Base-by-base conservation (phyloP, 2,797 vertebrate genomes). In the Tokudaia muenninki region DNA sequence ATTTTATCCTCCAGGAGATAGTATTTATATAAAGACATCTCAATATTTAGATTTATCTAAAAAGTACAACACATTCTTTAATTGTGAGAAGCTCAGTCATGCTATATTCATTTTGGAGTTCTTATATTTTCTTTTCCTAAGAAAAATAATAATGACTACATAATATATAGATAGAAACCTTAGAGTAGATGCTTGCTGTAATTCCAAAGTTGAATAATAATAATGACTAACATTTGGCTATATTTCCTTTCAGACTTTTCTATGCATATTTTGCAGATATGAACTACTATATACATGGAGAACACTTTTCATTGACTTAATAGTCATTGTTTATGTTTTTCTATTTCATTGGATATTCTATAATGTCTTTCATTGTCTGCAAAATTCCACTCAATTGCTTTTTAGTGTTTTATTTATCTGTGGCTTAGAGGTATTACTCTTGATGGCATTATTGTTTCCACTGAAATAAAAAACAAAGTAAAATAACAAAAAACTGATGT, bases 71-170 rank as follows among this genome's bases (percentile, higher is more conserved):
- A 34, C 16, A 12, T 7, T 78, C 55, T 96, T 94, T 91, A 81
- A 87, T 67, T 86, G 50, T 57, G 57, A 87, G 16, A 82, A 92
- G 52, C 26, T 83, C 6, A 65, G 41, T 79, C 61, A 87, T 21
- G 17, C 47, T 50, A 19, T 57, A 90, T 52, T 41, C 5, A 78
- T 77, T 94, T 86, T 41, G 84, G 31, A 75, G 78, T 77, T 91
- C 91, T 96, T 74, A 34, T 74, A 59, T 78, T 63, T 87, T 41
- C 57, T 74, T 31, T 52, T 37, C 57, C 8, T 8, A 82, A 65
- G 79, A 37, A 90, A 96, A 96, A 87, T 55, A 87, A 31, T 91
- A 86, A 79, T 82, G 59, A 96, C 93, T 94, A 88, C 63, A 94
- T 29, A 92, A 94, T 96, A 87, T 44, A 88, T 34, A 92, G 91